Evolutionary conservation across 2,797 vertebrate genomes (phyloP), one percentile per base, ranked within the genome.

Genomic region (Choloepus didactylus): DNA sequence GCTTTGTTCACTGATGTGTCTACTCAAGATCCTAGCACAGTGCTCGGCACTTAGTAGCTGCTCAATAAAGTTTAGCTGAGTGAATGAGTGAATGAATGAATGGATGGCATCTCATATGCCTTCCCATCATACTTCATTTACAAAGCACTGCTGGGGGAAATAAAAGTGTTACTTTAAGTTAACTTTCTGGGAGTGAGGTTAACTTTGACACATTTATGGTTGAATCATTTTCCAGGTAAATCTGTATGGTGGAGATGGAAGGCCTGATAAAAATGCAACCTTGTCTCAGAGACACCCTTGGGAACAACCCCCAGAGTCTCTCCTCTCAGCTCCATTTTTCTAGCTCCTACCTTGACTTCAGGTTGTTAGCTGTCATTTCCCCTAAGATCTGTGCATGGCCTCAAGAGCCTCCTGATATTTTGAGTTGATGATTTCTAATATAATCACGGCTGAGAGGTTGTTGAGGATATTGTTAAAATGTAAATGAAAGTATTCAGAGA

Each of bases 241-340:
- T 75, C 49, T 46, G 0, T 46, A 19, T 46, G 27, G 12, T 54
- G 16, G 64, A 80, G 23, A 73, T 31, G 49, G 18, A 62, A 31
- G 6, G 11, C 6, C 9, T 6, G 27, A n/a, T 35, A 4, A 73
- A 8, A 23, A 44, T 0, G 10, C 35, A 46, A 21, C 44, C 4
- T 19, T n/a, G 11, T 69, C 49, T 46, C 16, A 21, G 29, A 4
- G 49, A n/a, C 49, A 19, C 9, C 38, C 31, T 18, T 7, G 14
- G 5, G 21, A 80, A 16, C 23, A 35, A 38, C 2, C 16, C 23
- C 21, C 14, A 27, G 62, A 91, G 16, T 31, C 62, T 21, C 51
- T 73, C 3, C 0, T 23, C 29, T 0, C 0, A 5, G 5, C 41
- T 54, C 72, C 44, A 19, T 35, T 21, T 38, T 70, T 18, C 6